phyloP scores from a whole-genome alignment of 2,797 vertebrate genomes.

The Leptodactylus fallax region DNA sequence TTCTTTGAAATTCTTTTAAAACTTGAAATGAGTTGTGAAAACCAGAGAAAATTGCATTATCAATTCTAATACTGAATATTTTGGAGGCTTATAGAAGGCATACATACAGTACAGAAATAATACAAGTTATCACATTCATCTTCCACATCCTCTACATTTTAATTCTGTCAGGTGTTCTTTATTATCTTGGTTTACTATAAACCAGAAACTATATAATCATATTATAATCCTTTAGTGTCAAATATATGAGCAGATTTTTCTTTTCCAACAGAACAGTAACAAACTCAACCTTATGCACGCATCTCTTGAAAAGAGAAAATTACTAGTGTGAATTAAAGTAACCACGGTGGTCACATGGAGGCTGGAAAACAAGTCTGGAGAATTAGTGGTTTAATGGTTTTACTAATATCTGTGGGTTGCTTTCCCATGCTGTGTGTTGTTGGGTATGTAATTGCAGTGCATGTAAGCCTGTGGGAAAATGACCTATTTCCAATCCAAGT shows the following conservation, averaged over 20 bases:
- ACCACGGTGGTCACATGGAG: constrained; percentile 44
- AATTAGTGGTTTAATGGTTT: constrained; percentile 62
- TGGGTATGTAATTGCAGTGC: constrained; percentile 45
- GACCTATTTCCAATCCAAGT: constrained; percentile 59
- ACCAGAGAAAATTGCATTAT: too few relatives aligned
- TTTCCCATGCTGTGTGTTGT: constrained; percentile 63
- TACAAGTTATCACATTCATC: too few relatives aligned
- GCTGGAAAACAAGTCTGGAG: constrained; percentile 54
- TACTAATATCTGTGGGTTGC: constrained; percentile 59
- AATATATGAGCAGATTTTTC: background rate
- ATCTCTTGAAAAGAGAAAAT: constrained; percentile 52
- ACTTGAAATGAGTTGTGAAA: too few relatives aligned
- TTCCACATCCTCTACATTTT: background rate
- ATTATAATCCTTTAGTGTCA: background rate
- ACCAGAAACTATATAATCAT: background rate
- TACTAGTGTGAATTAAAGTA: constrained; percentile 50
- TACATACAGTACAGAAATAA: too few relatives aligned
- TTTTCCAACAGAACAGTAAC: constrained; percentile 16
- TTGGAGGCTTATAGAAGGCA: too few relatives aligned
- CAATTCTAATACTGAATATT: too few relatives aligned
- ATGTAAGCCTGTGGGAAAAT: constrained; percentile 63
- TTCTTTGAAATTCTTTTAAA: too few relatives aligned
- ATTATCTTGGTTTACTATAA: background rate
- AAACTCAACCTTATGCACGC: constrained; percentile 30
- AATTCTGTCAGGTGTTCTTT: background rate